Conservation (phyloP, 1,140 invertebrate genomes). For the Drosophila bipectinata region DNA sequence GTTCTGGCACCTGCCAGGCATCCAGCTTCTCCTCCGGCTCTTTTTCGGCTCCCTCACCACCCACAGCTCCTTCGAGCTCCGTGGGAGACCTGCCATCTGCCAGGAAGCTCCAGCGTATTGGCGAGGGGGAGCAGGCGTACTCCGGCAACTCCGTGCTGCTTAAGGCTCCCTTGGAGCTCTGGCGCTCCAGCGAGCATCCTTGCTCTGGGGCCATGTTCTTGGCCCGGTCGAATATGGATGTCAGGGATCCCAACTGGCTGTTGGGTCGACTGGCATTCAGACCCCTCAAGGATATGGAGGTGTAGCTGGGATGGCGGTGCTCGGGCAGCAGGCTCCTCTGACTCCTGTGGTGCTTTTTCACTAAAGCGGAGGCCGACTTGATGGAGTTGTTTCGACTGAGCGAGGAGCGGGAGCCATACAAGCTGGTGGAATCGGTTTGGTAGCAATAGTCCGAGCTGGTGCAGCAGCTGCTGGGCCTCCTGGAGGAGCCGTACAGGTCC, state of each 20-base stretch:
- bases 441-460: constrained; percentile 83
- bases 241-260: constrained; percentile 74
- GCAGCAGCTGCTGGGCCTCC: constrained; percentile 77
- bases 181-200: constrained; percentile 74
- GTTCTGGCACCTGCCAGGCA: constrained; percentile 56
- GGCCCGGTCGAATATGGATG: constrained; percentile 79
- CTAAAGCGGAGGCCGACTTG: constrained; percentile 73
- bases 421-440: constrained; percentile 80
- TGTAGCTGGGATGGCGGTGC: constrained; percentile 79
- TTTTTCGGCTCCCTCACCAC: constrained; percentile 18
- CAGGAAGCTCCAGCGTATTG: constrained; percentile 82
- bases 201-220: constrained; percentile 53
- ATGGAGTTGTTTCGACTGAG: constrained; percentile 80
- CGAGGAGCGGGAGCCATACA: constrained; percentile 79
- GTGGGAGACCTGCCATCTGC: constrained; percentile 76
- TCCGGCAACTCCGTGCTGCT: constrained; percentile 76
- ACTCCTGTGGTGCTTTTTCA: constrained; percentile 64
- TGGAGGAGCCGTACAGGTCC: constrained; percentile 74
- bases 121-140: constrained; percentile 80
- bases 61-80: constrained; percentile 60
- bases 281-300: constrained; percentile 73
- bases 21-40: constrained; percentile 43
- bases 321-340: constrained; percentile 44
- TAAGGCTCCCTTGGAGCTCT: constrained; percentile 71
- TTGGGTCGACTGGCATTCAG: constrained; percentile 72